phyloP scores from a whole-genome alignment of 2,797 vertebrate genomes.

The Anniella stebbinsi region DNA sequence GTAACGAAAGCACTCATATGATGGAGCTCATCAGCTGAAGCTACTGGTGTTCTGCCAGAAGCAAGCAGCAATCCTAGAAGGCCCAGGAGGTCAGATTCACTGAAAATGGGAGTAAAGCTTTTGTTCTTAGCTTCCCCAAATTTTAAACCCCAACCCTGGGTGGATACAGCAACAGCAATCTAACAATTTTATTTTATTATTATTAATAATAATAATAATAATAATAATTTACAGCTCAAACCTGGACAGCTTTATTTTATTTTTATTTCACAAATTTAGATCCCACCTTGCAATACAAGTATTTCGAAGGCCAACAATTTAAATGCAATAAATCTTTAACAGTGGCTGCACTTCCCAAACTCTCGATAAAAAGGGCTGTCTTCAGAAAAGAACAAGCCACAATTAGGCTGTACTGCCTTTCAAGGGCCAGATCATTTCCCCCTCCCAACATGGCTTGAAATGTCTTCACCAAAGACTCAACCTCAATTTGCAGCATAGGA shows the following conservation, averaged over 20 bases:
- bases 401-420: constrained; percentile 2
- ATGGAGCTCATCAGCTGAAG: background rate
- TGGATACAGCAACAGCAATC: background rate
- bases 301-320: constrained; percentile 9
- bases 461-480: background rate
- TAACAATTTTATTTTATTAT: too few relatives aligned
- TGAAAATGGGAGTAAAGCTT: background rate
- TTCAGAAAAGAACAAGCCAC: constrained; percentile 4
- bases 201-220: too few relatives aligned
- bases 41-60: background rate
- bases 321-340: background rate
- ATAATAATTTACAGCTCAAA: constrained; percentile 16
- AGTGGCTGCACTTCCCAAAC: background rate
- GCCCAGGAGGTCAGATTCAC: background rate
- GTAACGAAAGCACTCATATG: too few relatives aligned
- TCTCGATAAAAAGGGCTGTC: background rate
- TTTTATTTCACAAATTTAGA: background rate
- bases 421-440: background rate
- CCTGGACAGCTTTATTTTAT: background rate
- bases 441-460: background rate
- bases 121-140: background rate
- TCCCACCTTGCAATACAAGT: background rate
- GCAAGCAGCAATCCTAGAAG: background rate
- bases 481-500: background rate
- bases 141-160: background rate